These are phyloP conservation scores for Tinea semifulvella DNA, from an alignment of 2,888 invertebrate genomes.

Conservation along the genomic window DNA sequence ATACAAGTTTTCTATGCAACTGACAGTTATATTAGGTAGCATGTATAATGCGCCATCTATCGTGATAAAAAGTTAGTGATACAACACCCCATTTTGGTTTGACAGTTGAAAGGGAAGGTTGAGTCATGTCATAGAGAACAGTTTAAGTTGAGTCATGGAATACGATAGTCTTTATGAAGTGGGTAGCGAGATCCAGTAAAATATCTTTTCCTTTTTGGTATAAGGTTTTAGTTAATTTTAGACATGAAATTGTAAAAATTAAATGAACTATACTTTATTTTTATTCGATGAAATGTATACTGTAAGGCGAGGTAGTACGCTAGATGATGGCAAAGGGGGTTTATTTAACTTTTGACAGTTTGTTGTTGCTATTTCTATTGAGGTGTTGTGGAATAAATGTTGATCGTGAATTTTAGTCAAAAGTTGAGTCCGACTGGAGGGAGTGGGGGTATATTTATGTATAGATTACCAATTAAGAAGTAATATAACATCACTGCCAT, in stretches of 20 bases:
- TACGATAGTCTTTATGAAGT: no score
- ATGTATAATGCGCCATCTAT: no score
- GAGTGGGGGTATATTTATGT: slow-evolving; percentile 30
- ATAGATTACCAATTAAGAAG: slow-evolving; percentile 46
- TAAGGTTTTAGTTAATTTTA: no score
- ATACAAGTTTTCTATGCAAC: no score
- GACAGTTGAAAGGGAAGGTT: no score
- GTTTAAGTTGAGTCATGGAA: no score
- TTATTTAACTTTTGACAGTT: slow-evolving; percentile 25
- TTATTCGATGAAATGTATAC: slow-evolving; percentile 2
- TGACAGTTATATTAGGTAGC: no score
- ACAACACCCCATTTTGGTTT: no score
- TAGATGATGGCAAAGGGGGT: slow-evolving; percentile 9
- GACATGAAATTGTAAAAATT: not conserved
- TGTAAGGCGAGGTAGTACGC: not conserved
- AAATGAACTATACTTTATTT: not conserved
- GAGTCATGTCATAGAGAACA: no score
- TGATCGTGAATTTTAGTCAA: slow-evolving; percentile 39
- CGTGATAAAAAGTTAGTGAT: no score
- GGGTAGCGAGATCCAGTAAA: no score
- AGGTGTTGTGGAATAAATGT: slow-evolving; percentile 43
- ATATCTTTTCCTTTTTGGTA: no score
- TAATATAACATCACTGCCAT: slow-evolving; percentile 61
- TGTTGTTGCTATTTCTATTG: slow-evolving; percentile 48
- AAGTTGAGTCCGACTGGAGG: slow-evolving; percentile 20